A percentile compares a stretch with the other conserved stretches of the same genome.
Evolutionary conservation across 2,888 invertebrate genomes (phyloP).

Genomic region (Disparrhopalites patrizii): DNA sequence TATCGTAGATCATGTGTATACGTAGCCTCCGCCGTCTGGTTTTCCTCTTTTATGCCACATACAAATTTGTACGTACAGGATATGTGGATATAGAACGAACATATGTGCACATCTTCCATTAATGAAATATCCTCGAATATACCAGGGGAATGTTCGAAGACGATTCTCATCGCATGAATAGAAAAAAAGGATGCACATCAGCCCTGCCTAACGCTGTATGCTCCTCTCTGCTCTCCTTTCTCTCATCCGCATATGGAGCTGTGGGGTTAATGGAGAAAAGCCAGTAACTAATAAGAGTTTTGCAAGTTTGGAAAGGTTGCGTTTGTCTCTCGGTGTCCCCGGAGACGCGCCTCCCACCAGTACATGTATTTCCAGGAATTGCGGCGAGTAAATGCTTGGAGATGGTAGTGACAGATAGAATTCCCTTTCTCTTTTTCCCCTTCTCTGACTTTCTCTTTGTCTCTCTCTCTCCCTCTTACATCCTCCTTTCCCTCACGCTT

Average conservation of each 20-base stretch:
- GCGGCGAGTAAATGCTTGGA: constrained; percentile 1
- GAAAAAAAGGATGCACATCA: no score
- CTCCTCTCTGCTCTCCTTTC: no score
- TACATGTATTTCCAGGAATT: constrained; percentile 7
- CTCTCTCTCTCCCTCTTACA: neutral
- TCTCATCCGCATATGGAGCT: no score
- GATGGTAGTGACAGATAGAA: constrained; percentile 15
- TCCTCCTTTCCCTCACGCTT: neutral
- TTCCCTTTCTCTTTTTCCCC: no score
- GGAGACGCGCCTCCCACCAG: neutral
- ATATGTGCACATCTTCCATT: no score
- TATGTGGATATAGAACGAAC: no score
- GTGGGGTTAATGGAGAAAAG: no score
- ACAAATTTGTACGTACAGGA: no score
- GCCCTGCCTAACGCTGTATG: no score
- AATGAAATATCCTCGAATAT: neutral
- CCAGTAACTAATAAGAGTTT: constrained; percentile 7
- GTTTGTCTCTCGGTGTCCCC: constrained; percentile 11
- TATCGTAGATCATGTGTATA: neutral
- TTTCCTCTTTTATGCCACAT: no score
- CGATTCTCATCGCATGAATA: no score
- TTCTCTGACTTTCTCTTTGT: neutral
- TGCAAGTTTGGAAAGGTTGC: constrained; percentile 16
- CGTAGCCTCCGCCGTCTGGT: no score
- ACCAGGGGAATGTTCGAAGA: neutral